Evolutionary conservation across 1,140 invertebrate species (phyloP).

Genomic region (Nasonia vitripennis): DNA sequence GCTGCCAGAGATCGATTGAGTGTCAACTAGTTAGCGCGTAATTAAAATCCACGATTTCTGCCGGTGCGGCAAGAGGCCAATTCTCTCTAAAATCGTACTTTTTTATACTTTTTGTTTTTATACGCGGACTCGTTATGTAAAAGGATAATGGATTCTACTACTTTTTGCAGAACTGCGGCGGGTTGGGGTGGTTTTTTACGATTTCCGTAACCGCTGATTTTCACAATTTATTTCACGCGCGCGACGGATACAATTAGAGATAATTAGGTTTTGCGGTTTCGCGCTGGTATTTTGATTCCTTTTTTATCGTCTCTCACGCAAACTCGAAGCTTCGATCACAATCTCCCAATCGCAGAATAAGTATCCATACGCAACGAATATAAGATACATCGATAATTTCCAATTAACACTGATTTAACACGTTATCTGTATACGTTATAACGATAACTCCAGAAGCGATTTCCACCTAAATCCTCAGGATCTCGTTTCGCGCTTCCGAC

Average conservation of each 20-base stretch:
- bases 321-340: neutral
- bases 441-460: neutral
- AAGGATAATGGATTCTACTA: neutral
- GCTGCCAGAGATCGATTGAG: constrained; percentile 16
- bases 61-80: neutral
- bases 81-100: neutral
- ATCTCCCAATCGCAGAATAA: neutral
- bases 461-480: neutral
- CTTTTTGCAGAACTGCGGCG: too few relatives aligned
- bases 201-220: too few relatives aligned
- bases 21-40: neutral
- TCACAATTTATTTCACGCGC: too few relatives aligned
- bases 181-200: too few relatives aligned
- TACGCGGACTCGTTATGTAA: neutral
- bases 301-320: neutral
- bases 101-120: neutral
- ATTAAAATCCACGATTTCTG: constrained; percentile 15
- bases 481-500: neutral
- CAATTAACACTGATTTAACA: neutral
- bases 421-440: neutral
- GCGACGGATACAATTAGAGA: too few relatives aligned
- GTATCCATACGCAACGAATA: neutral
- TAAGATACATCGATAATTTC: neutral
- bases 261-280: too few relatives aligned
- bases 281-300: neutral